Percentiles rank a stretch among this genome's conserved stretches.
phyloP scores from a whole-genome alignment of 2,888 invertebrate genomes.

The Pelosia muscerda region DNA sequence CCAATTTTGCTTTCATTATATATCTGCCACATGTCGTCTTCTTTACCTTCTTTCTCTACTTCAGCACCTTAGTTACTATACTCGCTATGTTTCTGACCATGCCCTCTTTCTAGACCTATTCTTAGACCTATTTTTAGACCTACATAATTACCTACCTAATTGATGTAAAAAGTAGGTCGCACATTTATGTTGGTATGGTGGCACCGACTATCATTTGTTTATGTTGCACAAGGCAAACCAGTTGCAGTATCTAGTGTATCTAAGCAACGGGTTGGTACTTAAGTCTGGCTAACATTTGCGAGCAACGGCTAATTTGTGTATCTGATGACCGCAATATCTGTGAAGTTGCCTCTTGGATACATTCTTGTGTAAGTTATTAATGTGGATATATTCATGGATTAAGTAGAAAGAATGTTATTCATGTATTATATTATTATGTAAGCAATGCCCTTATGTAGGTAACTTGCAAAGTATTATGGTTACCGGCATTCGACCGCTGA shows the following conservation, averaged over 20 bases:
- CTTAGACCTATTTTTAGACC: no score
- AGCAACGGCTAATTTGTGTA: background rate
- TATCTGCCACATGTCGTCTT: background rate
- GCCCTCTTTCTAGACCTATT: background rate
- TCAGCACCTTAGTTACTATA: no score
- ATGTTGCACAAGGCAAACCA: background rate
- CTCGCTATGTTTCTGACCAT: background rate
- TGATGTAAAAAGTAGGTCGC: background rate
- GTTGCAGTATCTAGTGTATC: conserved; percentile 4
- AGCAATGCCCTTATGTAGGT: no score
- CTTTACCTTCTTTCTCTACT: background rate
- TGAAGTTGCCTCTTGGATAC: background rate
- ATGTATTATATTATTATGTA: no score
- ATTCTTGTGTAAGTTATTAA: background rate
- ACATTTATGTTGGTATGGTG: background rate
- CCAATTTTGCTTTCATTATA: background rate
- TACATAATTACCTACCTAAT: background rate
- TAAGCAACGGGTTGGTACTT: conserved; percentile 3
- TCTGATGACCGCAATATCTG: background rate
- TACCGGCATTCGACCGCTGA: background rate
- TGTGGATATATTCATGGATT: background rate
- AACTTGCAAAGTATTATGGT: no score
- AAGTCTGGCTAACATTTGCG: background rate
- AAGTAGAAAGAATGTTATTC: no score
- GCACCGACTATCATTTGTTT: background rate